Percentiles rank a stretch among this genome's conserved stretches.
Conservation (phyloP, 2,797 vertebrate species). For the Merluccius polli region DNA sequence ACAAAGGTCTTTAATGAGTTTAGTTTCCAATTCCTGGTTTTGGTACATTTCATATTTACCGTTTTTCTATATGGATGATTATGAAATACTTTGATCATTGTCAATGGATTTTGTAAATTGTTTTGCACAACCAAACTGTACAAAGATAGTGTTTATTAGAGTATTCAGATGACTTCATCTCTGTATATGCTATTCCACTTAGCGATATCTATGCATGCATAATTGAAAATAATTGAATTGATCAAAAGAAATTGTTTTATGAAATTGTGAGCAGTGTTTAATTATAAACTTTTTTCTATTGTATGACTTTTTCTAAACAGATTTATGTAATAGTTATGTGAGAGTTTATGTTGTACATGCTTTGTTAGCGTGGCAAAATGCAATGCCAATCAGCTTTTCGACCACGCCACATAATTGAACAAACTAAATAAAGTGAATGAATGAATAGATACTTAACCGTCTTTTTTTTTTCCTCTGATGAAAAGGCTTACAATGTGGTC, state of each 20-base stretch:
- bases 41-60: conserved; percentile 22
- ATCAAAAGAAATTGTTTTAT: conserved; percentile 21
- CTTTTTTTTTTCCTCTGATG: neutral
- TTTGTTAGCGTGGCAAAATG: neutral
- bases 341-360: conserved; percentile 19
- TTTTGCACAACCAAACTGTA: conserved; percentile 46
- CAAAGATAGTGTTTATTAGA: conserved; percentile 5
- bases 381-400: neutral
- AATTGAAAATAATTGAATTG: conserved; percentile 8
- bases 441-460: neutral
- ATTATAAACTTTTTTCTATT: conserved; percentile 30
- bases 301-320: conserved; percentile 31
- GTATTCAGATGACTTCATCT: conserved; percentile 18
- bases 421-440: neutral
- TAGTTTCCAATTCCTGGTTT: conserved; percentile 35
- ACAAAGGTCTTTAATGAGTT: conserved; percentile 36
- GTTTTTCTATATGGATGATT: conserved; percentile 29
- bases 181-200: conserved; percentile 22
- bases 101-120: conserved; percentile 20
- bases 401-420: neutral
- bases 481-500: neutral
- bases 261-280: conserved; percentile 39
- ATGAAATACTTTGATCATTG: conserved; percentile 55
- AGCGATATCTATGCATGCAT: conserved; percentile 41
- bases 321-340: no score